Percentiles rank a stretch among this genome's conserved stretches.
phyloP scores from a whole-genome alignment of 2,797 vertebrate species.

The Hyperoplus lanceolatus region DNA sequence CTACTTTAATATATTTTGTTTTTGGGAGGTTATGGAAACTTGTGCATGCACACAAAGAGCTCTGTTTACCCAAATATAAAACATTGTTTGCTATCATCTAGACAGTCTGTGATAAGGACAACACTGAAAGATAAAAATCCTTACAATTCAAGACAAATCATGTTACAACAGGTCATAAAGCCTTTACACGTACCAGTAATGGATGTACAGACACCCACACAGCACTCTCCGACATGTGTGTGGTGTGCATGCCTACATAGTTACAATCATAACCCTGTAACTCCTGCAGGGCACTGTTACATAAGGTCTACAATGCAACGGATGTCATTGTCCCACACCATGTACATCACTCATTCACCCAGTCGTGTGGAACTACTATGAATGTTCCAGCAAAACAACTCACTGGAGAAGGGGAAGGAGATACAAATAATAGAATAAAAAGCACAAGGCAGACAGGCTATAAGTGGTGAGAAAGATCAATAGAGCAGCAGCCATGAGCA shows the following conservation, averaged over 20 bases:
- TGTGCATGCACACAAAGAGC: neutral
- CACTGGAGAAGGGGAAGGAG: constrained; percentile 17
- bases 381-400: constrained; percentile 25
- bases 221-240: constrained; percentile 9
- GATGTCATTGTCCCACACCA: constrained; percentile 33
- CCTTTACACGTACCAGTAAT: constrained; percentile 33
- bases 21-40: neutral
- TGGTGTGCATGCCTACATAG: constrained; percentile 24
- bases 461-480: constrained; percentile 68
- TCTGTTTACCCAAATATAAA: constrained; percentile 17
- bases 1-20: constrained; percentile 4
- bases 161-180: constrained; percentile 28
- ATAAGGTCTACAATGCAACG: constrained; percentile 43
- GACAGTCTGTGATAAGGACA: constrained; percentile 27
- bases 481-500: constrained; percentile 48
- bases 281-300: constrained; percentile 45
- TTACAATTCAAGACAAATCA: constrained; percentile 18
- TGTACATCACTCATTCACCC: constrained; percentile 67
- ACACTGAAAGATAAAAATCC: constrained; percentile 3
- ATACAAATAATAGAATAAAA: constrained; percentile 58
- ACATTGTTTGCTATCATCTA: constrained; percentile 23
- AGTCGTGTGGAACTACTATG: constrained; percentile 48
- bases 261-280: constrained; percentile 26
- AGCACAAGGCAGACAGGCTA: constrained; percentile 48
- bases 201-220: constrained; percentile 5